Evolutionary conservation across 1,140 invertebrate species (phyloP).

Genomic region (Neotoxoptera formosana): DNA sequence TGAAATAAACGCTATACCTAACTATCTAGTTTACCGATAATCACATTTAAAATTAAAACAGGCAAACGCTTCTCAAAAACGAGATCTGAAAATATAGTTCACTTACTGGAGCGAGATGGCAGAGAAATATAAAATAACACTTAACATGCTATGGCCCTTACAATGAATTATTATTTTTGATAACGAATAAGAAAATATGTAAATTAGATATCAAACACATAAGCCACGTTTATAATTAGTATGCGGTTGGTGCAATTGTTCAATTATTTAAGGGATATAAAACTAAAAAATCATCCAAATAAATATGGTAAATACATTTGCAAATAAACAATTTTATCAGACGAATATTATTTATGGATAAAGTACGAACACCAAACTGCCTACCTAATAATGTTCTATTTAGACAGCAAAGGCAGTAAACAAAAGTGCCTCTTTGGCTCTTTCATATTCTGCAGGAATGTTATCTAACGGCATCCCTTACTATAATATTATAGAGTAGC

Average conservation of each 20-base stretch:
- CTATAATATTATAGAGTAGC: background rate
- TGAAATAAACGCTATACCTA: background rate
- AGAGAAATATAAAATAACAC: background rate
- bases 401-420: background rate
- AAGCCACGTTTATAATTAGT: too few species aligned
- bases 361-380: background rate
- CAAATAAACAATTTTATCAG: too few species aligned
- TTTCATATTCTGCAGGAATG: background rate
- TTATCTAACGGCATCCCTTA: background rate
- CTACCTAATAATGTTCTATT: background rate
- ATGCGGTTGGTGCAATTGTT: too few species aligned
- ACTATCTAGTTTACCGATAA: too few species aligned
- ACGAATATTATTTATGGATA: background rate
- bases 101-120: background rate
- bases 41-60: background rate
- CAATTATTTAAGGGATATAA: too few species aligned
- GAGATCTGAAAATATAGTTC: background rate
- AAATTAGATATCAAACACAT: background rate
- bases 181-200: background rate
- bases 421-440: too few species aligned
- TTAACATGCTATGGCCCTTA: accelerated
- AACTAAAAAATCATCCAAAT: too few species aligned
- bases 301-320: too few species aligned
- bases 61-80: background rate
- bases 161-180: background rate